Conservation (phyloP, 2,797 vertebrate species). For the Buceros bicornis region DNA sequence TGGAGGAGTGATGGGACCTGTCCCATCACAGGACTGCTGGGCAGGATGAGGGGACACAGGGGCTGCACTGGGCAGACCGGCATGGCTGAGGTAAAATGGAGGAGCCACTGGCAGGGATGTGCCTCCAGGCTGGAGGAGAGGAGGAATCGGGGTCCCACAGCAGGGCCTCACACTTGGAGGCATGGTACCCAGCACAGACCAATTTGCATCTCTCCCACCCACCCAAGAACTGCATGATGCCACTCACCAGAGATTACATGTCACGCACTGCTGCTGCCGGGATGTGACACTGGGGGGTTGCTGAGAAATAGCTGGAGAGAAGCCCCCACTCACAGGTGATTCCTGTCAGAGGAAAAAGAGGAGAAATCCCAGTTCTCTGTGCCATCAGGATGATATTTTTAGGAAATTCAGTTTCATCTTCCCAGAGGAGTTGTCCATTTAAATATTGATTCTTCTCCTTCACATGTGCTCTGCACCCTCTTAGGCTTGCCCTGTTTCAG, state of each 20-base stretch:
- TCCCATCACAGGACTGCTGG: background rate
- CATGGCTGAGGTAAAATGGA: background rate
- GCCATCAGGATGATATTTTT: background rate
- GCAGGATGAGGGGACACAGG: background rate
- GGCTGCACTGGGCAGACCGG: background rate
- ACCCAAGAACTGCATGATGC: background rate
- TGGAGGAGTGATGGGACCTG: background rate
- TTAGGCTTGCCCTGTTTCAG: background rate
- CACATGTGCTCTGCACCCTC: background rate
- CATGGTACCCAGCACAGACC: background rate
- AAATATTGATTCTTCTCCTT: background rate
- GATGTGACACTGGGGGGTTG: background rate
- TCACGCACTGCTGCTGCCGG: rapidly evolving
- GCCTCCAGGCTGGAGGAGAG: background rate
- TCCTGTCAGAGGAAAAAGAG: background rate
- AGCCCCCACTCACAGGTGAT: background rate
- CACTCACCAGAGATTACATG: background rate
- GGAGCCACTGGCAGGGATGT: background rate
- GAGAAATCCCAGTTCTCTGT: background rate
- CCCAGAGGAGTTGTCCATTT: background rate
- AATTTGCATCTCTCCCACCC: background rate
- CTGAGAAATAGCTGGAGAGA: background rate
- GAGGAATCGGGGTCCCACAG: rapidly evolving
- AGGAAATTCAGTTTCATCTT: background rate
- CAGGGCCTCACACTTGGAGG: background rate